Base-by-base conservation (phyloP, 1,140 invertebrate species). In the Lethrus apterus region DNA sequence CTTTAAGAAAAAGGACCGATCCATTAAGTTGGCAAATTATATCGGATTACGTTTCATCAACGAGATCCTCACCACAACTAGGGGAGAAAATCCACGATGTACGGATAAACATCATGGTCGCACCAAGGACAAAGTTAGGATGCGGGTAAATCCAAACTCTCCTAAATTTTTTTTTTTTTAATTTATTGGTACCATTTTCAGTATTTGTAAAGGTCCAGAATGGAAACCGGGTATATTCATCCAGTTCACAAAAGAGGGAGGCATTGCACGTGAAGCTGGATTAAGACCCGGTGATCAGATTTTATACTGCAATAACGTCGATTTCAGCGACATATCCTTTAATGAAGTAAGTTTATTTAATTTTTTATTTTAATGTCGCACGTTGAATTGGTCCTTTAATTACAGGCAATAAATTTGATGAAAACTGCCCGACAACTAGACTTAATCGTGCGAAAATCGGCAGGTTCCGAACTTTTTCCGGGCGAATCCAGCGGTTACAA, bases 281-380 rank as follows among this genome's bases (percentile, higher is more conserved):
- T 67, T 97, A 7, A 77, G 88, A 62, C 85, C 89, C 0, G 92
- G 92, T 1, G 93, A 97, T 67, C 89, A 95, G 63, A 92, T 97
- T 33, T 65, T 94, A 13, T 81, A 84, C 57, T 93, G 92, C 65
- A 96, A 97, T 63, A 89, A 87, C 54, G 74, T 81, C 21, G 78
- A 80, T 55, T 86, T 89, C 60, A 71, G 74, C 14, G 77, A 86
- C 55, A 80, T 89, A 42, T 73, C 80, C 19, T 90, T 91, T 67
- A 82, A 78, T 59, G 85, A 91, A 68, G 84, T 85, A 70, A 62
- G 57, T 58, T 48, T 48, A 34, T 38, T 31, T 34, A 43, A 11
- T 18, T 26, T 26, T 7, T 7, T n/a, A 26, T n/a, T 7, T 31
- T 8, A n/a, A 50, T 26, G 17, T 38, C 32, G 18, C 26, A 17